Evolutionary conservation across 2,113 vertebrate genomes (phyloP).

Genomic region (Neogale vison): DNA sequence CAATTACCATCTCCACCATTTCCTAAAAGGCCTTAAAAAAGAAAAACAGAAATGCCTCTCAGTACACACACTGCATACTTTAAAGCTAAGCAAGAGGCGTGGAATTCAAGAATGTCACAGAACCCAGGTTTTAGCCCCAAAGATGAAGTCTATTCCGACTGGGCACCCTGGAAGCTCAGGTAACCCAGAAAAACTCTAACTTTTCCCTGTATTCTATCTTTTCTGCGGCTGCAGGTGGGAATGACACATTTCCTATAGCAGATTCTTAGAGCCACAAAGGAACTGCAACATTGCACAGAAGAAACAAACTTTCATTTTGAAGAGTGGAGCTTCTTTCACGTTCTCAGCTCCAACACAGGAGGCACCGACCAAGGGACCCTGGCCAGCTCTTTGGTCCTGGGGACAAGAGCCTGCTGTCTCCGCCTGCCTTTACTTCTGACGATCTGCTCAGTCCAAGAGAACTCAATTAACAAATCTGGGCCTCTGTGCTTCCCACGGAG

Average conservation of each 20-base stretch:
- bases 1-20: neutral
- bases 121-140: neutral
- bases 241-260: conserved; percentile 35
- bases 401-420: neutral
- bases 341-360: neutral
- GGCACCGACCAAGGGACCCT: neutral
- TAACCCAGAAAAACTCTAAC: conserved; percentile 43
- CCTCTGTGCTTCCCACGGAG: neutral
- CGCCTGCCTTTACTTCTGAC: neutral
- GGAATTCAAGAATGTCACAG: neutral
- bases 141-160: neutral
- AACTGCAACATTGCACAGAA: conserved; percentile 23
- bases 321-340: conserved; percentile 27
- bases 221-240: neutral
- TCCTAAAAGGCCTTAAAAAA: neutral
- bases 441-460: neutral
- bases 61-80: neutral
- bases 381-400: neutral
- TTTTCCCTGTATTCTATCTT: conserved; percentile 18
- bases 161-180: neutral
- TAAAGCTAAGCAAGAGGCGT: neutral
- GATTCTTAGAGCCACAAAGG: neutral
- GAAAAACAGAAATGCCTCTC: neutral
- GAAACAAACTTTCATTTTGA: conserved; percentile 48
- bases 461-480: conserved; percentile 39